Conservation (phyloP, 2,888 invertebrate species). For the Aphodius granarius region DNA sequence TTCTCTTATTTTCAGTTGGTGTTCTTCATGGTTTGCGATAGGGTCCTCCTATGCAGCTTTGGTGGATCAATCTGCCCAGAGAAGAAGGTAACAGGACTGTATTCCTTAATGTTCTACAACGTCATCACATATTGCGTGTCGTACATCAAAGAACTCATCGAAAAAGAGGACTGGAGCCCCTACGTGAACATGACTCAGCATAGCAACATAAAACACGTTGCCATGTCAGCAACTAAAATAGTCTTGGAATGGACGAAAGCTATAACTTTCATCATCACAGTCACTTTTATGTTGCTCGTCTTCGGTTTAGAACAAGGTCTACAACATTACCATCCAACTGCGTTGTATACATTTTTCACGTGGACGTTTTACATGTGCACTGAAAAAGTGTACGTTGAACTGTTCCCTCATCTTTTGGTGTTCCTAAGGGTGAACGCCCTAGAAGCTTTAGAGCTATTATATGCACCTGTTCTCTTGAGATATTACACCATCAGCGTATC, state of each 20-base stretch:
- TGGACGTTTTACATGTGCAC: slow-evolving; percentile 72
- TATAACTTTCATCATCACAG: slow-evolving; percentile 75
- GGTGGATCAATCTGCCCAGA: slow-evolving; percentile 52
- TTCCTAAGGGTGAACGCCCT: slow-evolving; percentile 64
- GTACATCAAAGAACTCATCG: slow-evolving; percentile 72
- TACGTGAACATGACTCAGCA: slow-evolving; percentile 74
- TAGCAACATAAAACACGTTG: slow-evolving; percentile 72
- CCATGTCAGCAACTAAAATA: slow-evolving; percentile 80
- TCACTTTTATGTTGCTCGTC: slow-evolving; percentile 74
- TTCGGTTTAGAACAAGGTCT: slow-evolving; percentile 76
- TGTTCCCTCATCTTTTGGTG: slow-evolving; percentile 62
- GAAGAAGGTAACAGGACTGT: slow-evolving; percentile 65
- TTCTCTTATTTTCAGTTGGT: slow-evolving; percentile 63
- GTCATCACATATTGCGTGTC: slow-evolving; percentile 76
- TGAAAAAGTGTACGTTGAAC: slow-evolving; percentile 70
- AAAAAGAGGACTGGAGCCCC: slow-evolving; percentile 77
- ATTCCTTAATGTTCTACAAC: slow-evolving; percentile 81
- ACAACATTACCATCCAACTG: slow-evolving; percentile 72
- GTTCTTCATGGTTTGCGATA: slow-evolving; percentile 74
- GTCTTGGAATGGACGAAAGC: slow-evolving; percentile 83
- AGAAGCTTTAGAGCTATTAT: slow-evolving; percentile 72
- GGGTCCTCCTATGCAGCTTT: slow-evolving; percentile 59
- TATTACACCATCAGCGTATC: slow-evolving; percentile 63
- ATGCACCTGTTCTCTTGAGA: slow-evolving; percentile 67
- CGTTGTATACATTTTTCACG: slow-evolving; percentile 66